These are phyloP conservation scores for Seira ritae DNA, from an alignment of 2,888 invertebrate genomes.

Conservation along the genomic window DNA sequence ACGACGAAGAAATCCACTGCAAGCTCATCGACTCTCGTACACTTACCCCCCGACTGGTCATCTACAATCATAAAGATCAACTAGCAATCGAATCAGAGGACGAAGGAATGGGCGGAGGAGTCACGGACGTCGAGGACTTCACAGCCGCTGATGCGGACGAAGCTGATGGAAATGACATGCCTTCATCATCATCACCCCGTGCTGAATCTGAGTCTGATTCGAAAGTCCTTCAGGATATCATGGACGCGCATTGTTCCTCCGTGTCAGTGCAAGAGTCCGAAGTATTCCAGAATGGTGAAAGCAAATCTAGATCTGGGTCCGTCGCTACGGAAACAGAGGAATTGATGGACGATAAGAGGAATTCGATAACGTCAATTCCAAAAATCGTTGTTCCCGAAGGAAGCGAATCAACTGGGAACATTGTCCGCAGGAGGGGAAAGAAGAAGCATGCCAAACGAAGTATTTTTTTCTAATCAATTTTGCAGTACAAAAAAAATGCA, in stretches of 20 bases:
- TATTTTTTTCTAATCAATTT: constrained; percentile 42
- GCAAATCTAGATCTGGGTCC: background rate
- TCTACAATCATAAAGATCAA: constrained; percentile 56
- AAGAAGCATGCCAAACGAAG: constrained; percentile 60
- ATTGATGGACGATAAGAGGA: constrained; percentile 1
- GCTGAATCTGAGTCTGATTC: constrained; percentile 24
- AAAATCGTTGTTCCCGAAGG: constrained; percentile 53
- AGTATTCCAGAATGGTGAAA: constrained; percentile 8
- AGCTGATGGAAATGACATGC: background rate
- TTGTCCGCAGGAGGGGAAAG: constrained; percentile 42
- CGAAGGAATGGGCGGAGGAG: constrained; percentile 52
- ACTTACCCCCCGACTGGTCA: constrained; percentile 62
- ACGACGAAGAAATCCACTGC: constrained; percentile 65
- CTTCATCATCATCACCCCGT: background rate
- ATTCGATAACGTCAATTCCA: constrained; percentile 30
- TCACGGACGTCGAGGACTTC: constrained; percentile 70
- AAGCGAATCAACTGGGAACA: constrained; percentile 29
- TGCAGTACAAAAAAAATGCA: background rate
- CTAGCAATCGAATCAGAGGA: constrained; percentile 63
- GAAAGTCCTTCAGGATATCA: constrained; percentile 63
- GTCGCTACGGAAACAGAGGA: constrained; percentile 61
- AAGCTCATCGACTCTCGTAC: constrained; percentile 58
- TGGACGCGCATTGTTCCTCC: constrained; percentile 63
- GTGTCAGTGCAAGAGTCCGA: constrained; percentile 66
- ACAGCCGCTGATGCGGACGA: constrained; percentile 45